Percentiles rank a stretch among this genome's conserved stretches.
phyloP scores from a whole-genome alignment of 92 coral and sea anemone species.

The Porites evermanni region DNA sequence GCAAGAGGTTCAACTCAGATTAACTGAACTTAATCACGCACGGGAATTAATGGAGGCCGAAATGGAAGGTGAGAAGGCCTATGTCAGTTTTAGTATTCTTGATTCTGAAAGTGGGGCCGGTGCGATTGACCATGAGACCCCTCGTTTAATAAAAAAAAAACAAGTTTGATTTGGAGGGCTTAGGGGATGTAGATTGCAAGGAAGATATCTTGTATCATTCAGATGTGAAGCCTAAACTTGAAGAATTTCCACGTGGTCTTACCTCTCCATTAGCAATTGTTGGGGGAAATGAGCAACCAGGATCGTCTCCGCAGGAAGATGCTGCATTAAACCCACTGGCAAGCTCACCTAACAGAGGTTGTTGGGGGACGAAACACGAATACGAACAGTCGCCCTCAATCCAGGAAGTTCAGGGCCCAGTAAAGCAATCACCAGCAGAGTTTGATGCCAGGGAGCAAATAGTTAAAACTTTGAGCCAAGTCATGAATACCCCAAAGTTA shows the following conservation, averaged over 20 bases:
- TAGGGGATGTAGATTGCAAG: neutral
- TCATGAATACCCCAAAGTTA: no score
- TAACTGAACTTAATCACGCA: constrained; percentile 25
- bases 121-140: neutral
- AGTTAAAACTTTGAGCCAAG: constrained; percentile 8
- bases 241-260: neutral
- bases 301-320: neutral
- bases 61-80: constrained; percentile 38
- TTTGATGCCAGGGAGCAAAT: constrained; percentile 25
- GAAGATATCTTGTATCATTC: neutral
- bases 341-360: neutral
- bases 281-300: neutral
- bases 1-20: constrained; percentile 32
- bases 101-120: constrained; percentile 2
- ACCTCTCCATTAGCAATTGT: constrained; percentile 1
- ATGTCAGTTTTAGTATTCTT: constrained; percentile 19
- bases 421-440: neutral
- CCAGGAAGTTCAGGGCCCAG: constrained; percentile 6
- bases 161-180: neutral
- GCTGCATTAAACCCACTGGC: no score
- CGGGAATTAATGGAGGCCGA: constrained; percentile 41
- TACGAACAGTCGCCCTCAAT: neutral
- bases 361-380: neutral
- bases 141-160: neutral
- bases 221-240: neutral